Base-by-base conservation (phyloP, 2,888 invertebrate species). In the Athalia rosae region DNA sequence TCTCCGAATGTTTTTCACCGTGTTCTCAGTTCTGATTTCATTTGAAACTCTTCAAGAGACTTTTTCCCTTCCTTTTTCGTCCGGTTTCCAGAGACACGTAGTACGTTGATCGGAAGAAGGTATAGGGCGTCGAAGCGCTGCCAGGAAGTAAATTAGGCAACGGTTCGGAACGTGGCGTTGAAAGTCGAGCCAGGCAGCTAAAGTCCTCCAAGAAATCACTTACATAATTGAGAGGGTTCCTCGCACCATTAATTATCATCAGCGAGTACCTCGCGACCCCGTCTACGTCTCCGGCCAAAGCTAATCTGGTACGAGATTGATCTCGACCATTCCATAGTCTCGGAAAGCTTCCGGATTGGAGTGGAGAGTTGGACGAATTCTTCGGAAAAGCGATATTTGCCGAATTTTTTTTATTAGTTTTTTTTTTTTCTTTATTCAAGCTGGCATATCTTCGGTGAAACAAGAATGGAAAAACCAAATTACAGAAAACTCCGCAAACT, bases 201-300 rank as follows among this genome's bases (percentile, higher is more conserved):
- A 71, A 58, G 56, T 71, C 71, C 71, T 43, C 58, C 2, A 45
- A 71, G 71, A 48, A 71, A 71, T 71, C 71, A 71, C 71, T 71
- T 56, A 71, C 56, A 58, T 71, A 71, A 71, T 71, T 71, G 71
- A 71, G 71, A 71, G 71, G 56, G 71, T 71, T 71, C 71, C 71
- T 71, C 58, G 71, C 71, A 71, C 58, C 71, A 58, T 71, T 71
- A 58, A 71, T 71, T 71, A 71, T 71, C 50, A 71, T 71, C 71
- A 56, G 58, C 56, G 71, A 71, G 56, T 71, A 71, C 71, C 71
- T 45, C 13, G 28, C 71, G n/a, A 71, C n/a, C 50, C n/a, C 15
- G 8, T 28, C 56, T 5, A 56, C 7, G 7, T 13, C 45, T 58
- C n/a, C 43, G 43, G 3, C 13, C 71, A 28, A 28, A 28, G 45